Evolutionary conservation across 2,113 vertebrate genomes (phyloP), one percentile per base, ranked within the genome.

Genomic region (Catharus bicknelli): DNA sequence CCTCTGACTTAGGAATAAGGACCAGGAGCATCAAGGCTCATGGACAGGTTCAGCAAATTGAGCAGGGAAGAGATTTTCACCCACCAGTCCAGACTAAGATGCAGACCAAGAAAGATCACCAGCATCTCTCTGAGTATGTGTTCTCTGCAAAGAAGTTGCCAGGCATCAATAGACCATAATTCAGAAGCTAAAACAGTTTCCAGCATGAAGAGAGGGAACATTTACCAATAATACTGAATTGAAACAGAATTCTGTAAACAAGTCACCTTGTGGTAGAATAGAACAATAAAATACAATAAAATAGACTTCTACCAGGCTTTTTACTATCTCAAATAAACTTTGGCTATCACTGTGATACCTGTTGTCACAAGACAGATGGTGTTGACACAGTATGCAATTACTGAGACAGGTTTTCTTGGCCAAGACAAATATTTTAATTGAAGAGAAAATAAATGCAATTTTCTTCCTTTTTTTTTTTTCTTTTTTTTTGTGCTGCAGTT

Each of bases 401-500:
- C 59, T 91, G 62, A 90, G 70, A 73, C 8, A 93, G 63, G 55
- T 86, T 80, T 66, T 73, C 76, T 86, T 70, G 55, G 51, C 69
- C 89, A 94, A 95, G 51, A 84, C 30, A 94, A 90, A 92, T 82
- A 90, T 55, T 93, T 86, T 78, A 86, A 54, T 38, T 83, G 38
- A 86, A 92, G 16, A 68, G 40, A 82, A 93, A 94, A 93, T 32
- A 91, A 93, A 88, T 45, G 25, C 3, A 47, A 74, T 86, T 86
- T 77, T 90, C 3, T 34, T 36, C 34, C 34, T 36, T 36, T 34
- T 34, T 34, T 63, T 29, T 83, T 68, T 68, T 78, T 68, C 55
- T 26, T 74, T 63, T 29, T 83, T 68, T 68, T 78, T 68, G n/a
- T 53, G n/a, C 6, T 86, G 23, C 17, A 74, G 15, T 81, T 78